Percentiles rank a stretch among this genome's conserved stretches.
Evolutionary conservation across 1,140 invertebrate species (phyloP).

Genomic region (Atta texana): DNA sequence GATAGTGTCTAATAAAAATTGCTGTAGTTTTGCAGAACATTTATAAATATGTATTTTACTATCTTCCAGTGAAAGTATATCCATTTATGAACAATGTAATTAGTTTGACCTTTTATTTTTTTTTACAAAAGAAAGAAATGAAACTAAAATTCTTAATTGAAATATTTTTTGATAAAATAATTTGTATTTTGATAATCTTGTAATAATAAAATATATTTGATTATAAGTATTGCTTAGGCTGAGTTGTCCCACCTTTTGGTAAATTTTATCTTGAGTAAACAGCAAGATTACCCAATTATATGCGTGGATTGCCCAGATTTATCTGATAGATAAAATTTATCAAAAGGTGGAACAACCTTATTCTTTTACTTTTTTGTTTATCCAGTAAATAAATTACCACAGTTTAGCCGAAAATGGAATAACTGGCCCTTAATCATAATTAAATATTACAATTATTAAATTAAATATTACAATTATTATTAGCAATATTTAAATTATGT

Average conservation of each 20-base stretch:
- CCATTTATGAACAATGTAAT: background rate
- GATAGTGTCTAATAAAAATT: background rate
- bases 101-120: background rate
- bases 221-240: background rate
- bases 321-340: too few species aligned
- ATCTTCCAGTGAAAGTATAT: slow-evolving; percentile 31
- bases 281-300: too few species aligned
- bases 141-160: background rate
- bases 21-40: slow-evolving; percentile 11
- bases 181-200: background rate
- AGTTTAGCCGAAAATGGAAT: too few species aligned
- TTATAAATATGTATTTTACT: slow-evolving; percentile 8
- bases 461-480: too few species aligned
- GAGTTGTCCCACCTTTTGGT: too few species aligned
- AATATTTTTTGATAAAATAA: background rate
- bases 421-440: background rate
- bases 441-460: too few species aligned
- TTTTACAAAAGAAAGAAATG: background rate
- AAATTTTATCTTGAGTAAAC: too few species aligned
- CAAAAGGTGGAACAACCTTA: too few species aligned
- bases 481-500: slow-evolving; percentile 8
- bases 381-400: too few species aligned
- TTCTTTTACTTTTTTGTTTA: too few species aligned
- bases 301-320: too few species aligned
- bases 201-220: background rate